phyloP scores from a whole-genome alignment of 1,140 invertebrate species.

The Gryllus bimaculatus region DNA sequence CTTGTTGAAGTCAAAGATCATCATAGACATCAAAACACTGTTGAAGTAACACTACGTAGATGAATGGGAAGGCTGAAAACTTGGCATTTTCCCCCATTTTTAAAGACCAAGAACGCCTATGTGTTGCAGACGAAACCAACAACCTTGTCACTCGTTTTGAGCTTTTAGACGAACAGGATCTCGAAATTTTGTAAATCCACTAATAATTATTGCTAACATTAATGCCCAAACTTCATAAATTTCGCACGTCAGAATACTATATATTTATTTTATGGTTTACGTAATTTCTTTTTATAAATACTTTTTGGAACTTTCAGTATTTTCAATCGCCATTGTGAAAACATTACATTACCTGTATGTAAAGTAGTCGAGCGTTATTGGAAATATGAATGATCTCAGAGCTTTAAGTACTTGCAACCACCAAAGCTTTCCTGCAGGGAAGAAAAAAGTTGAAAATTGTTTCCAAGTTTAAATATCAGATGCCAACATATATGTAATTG shows the following conservation, averaged over 20 bases:
- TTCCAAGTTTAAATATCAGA: no score
- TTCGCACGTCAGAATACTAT: background rate
- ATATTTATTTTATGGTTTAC: background rate
- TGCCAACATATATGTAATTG: no score
- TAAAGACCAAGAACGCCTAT: conserved; percentile 6
- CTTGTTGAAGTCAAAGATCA: background rate
- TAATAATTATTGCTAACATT: background rate
- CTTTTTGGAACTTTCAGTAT: no score
- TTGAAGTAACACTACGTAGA: conserved; percentile 2
- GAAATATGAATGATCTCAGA: background rate
- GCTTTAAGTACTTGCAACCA: no score
- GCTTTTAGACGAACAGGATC: conserved; percentile 10
- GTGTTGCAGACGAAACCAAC: background rate
- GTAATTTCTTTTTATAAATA: no score
- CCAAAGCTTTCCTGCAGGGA: no score
- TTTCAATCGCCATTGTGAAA: no score
- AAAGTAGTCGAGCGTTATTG: no score
- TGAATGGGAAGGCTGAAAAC: conserved; percentile 13
- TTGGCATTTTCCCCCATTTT: background rate
- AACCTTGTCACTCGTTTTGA: conserved; percentile 5
- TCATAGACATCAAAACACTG: background rate
- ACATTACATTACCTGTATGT: no score
- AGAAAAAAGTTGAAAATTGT: no score
- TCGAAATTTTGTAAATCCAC: background rate
- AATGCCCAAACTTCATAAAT: background rate